A percentile compares a stretch with the other conserved stretches of the same genome.
phyloP scores from a whole-genome alignment of 2,888 invertebrate genomes.

The Tipula vernalis region DNA sequence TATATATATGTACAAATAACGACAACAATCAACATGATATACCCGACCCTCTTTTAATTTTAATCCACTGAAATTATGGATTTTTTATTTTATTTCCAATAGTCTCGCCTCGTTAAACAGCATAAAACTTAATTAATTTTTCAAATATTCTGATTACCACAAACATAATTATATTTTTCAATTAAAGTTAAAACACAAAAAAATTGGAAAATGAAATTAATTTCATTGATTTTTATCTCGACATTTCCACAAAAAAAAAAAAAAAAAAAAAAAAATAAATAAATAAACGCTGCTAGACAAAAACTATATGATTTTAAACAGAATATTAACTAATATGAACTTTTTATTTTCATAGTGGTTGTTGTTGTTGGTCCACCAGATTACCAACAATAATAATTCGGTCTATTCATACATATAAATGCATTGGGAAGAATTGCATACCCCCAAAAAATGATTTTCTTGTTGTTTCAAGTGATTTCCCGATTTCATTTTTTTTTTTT shows the following conservation, averaged over 20 bases:
- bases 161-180: not conserved
- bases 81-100: slow-evolving; percentile 5
- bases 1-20: not conserved
- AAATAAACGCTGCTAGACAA: not conserved
- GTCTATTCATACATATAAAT: not conserved
- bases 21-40: not conserved
- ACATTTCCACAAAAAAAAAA: not conserved
- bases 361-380: not conserved
- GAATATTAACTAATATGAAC: not conserved
- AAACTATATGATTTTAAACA: not conserved
- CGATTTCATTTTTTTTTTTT: not conserved
- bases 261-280: too few relatives aligned
- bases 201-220: slow-evolving; percentile 4
- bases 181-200: not conserved
- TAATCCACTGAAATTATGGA: not conserved
- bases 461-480: not conserved
- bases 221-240: not conserved
- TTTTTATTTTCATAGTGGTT: not conserved
- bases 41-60: not conserved
- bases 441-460: not conserved
- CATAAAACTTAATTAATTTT: slow-evolving; percentile 9
- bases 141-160: not conserved
- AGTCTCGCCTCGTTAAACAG: not conserved
- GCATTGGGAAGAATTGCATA: not conserved
- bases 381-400: not conserved